Conservation (phyloP, 2,888 invertebrate genomes). For the Trissonchulus sp. region DNA sequence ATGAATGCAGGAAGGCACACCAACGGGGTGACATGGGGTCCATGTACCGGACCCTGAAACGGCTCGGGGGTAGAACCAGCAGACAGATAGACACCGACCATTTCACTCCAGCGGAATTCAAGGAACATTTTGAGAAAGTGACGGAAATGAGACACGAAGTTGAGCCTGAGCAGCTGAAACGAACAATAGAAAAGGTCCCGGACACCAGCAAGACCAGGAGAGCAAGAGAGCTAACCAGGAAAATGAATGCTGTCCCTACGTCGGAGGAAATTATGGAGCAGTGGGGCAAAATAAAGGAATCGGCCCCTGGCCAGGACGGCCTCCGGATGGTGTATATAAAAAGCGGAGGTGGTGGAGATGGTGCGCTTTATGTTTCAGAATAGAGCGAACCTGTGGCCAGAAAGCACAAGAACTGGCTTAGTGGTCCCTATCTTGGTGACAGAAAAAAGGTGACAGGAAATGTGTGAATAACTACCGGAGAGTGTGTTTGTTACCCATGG, state of each 20-base stretch:
- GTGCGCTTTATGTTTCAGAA: constrained; percentile 20
- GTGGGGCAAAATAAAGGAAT: constrained; percentile 13
- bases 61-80: constrained; percentile 1
- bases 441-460: no score
- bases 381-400: constrained; percentile 14
- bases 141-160: neutral
- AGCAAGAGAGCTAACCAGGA: neutral
- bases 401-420: constrained; percentile 12
- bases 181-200: neutral
- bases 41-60: neutral
- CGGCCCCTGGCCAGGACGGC: constrained; percentile 7
- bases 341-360: constrained; percentile 12
- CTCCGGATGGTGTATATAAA: constrained; percentile 15
- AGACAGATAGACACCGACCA: neutral
- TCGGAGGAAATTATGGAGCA: neutral
- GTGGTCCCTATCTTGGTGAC: no score
- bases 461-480: constrained; percentile 6
- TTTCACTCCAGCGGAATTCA: neutral
- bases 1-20: neutral
- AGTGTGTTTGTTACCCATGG: constrained; percentile 14
- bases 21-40: neutral
- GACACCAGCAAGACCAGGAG: neutral
- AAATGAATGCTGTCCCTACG: neutral
- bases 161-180: neutral
- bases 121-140: constrained; percentile 11